A percentile compares a stretch with the other conserved stretches of the same genome.
Evolutionary conservation across 2,888 invertebrate species (phyloP).

Genomic region (Chloroclystis v-ata): DNA sequence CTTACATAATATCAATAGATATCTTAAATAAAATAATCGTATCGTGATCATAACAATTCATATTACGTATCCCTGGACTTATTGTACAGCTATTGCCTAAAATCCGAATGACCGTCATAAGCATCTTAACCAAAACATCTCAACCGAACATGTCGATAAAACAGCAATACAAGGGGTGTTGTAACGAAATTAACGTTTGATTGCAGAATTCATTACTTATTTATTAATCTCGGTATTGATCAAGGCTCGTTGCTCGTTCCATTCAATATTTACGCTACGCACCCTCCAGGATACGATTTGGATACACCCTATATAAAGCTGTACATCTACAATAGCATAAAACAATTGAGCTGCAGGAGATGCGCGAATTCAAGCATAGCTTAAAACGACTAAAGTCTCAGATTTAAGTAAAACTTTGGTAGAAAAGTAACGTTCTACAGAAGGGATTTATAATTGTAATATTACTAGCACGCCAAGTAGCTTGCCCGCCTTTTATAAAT

Average conservation of each 20-base stretch:
- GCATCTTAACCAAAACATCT: not conserved
- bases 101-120: not conserved
- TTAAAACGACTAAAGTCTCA: too few relatives aligned
- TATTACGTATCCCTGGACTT: too few relatives aligned
- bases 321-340: conserved; percentile 11
- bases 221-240: conserved; percentile 30
- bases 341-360: conserved; percentile 2
- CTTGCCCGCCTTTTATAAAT: too few relatives aligned
- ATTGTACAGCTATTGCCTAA: too few relatives aligned
- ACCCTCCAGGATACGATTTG: conserved; percentile 20
- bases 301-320: conserved; percentile 16
- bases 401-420: too few relatives aligned
- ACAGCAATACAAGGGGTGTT: conserved; percentile 9
- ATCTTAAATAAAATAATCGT: too few relatives aligned
- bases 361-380: not conserved
- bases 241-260: conserved; percentile 20
- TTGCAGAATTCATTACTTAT: conserved; percentile 25
- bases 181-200: conserved; percentile 22
- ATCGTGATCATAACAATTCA: too few relatives aligned
- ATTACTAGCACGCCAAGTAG: too few relatives aligned
- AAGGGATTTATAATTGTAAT: too few relatives aligned
- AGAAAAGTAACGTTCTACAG: too few relatives aligned
- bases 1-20: too few relatives aligned
- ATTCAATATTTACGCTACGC: conserved; percentile 33
- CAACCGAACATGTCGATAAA: conserved; percentile 12